Evolutionary conservation across 2,888 invertebrate genomes (phyloP), one percentile per base, ranked within the genome.

Genomic region (Campoplex capitator): DNA sequence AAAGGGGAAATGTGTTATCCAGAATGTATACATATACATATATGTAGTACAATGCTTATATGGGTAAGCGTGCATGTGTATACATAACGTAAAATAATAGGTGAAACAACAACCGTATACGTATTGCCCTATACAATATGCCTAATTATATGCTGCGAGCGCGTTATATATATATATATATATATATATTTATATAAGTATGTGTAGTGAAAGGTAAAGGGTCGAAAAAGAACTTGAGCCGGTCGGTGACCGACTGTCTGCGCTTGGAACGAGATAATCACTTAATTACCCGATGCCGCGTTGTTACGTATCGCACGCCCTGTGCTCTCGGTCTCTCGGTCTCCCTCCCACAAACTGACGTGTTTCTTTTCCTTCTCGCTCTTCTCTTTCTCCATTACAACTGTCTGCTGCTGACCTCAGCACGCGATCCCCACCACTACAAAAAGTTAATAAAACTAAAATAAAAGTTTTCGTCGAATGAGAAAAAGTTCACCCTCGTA

Each of bases 241-340:
- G 74, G 76, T 74, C 82, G 83, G 79, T 90, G 90, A 87, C 89
- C 90, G 90, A 91, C 90, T 89, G 90, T 91, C 89, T 88, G 89
- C 82, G 83, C 84, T 79, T 83, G 90, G 84, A 88, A 92, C 88
- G 90, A 91, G 92, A 92, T 92, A 91, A 92, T 92, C 91, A 91
- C 92, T 92, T 92, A 92, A 92, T 92, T 92, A 92, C 89, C 89
- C 86, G 87, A 88, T 88, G 85, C 88, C 85, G 83, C 73, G 82
- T 83, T 77, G 74, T 84, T 86, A 84, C 80, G 80, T 77, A 77
- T 68, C 38, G 77, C 73, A 74, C 81, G 80, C 76, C 77, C 77
- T 80, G 68, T 62, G 56, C 62, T 70, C 75, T 56, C 45, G 77
- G 45, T 38, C 70, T 68, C 51, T 71, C 74, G 38, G 38, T 68